These are phyloP conservation scores for Leucopsar rothschildi DNA, from an alignment of 2,113 vertebrate species.

Conservation along the genomic window DNA sequence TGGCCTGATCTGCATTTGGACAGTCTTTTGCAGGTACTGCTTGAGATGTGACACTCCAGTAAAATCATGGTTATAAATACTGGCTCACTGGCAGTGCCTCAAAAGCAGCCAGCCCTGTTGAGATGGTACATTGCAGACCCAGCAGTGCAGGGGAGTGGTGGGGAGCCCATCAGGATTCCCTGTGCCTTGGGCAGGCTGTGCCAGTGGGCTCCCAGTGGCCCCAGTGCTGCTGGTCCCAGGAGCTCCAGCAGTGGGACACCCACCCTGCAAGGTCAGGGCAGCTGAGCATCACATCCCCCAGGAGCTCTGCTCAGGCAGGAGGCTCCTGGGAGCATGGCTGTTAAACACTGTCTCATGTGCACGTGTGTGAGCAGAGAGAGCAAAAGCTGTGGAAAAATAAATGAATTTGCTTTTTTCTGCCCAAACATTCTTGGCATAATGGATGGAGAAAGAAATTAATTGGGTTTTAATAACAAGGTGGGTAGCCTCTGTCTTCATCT, in stretches of 20 bases:
- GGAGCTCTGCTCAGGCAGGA: background rate
- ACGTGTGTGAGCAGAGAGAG: background rate
- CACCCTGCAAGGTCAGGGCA: background rate
- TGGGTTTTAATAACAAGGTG: background rate
- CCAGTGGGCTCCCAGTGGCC: slow-evolving; percentile 14
- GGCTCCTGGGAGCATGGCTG: background rate
- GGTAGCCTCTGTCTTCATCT: background rate
- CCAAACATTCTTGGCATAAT: background rate
- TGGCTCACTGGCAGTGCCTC: background rate
- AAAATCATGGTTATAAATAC: background rate
- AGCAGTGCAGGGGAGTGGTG: background rate
- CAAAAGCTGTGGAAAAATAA: background rate
- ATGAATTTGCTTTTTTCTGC: background rate
- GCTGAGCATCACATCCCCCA: background rate
- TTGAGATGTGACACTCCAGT: background rate
- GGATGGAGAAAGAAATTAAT: background rate
- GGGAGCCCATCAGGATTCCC: slow-evolving; percentile 3
- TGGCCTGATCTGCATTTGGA: background rate
- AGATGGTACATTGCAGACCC: background rate
- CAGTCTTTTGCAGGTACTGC: background rate
- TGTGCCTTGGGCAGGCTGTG: background rate
- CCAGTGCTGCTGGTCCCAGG: background rate
- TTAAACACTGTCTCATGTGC: background rate
- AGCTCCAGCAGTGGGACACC: background rate
- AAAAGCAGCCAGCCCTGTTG: background rate